A percentile compares a stretch with the other conserved stretches of the same genome.
Evolutionary conservation across 2,797 vertebrate genomes (phyloP).

Genomic region (Petrocephalus sullivani): DNA sequence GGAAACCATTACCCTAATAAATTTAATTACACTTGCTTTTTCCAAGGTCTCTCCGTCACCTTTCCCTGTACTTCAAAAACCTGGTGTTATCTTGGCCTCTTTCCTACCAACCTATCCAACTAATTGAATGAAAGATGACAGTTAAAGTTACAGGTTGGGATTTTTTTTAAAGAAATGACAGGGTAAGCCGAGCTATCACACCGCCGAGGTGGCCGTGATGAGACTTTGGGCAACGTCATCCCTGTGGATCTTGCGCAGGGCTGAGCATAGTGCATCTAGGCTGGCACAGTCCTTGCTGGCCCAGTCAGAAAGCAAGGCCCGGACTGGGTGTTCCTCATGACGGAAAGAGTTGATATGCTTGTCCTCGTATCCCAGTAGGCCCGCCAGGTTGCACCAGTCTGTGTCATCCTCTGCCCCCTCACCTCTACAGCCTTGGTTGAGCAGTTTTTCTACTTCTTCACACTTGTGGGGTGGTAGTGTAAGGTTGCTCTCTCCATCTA

Average conservation of each 20-base stretch:
- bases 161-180: neutral
- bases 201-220: constrained; percentile 79
- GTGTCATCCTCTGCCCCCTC: constrained; percentile 69
- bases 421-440: constrained; percentile 57
- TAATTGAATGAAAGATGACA: neutral
- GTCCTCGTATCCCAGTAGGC: constrained; percentile 84
- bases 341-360: constrained; percentile 82
- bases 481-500: constrained; percentile 70
- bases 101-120: neutral
- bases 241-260: constrained; percentile 82
- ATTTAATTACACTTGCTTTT: neutral
- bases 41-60: neutral
- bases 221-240: constrained; percentile 86
- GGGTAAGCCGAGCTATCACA: constrained; percentile 47
- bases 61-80: neutral
- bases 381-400: constrained; percentile 83
- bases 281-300: constrained; percentile 81
- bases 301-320: constrained; percentile 83
- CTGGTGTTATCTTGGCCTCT: neutral
- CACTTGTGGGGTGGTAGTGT: constrained; percentile 76
- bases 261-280: constrained; percentile 74
- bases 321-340: constrained; percentile 75
- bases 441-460: constrained; percentile 88
- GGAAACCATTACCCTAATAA: neutral
- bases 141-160: neutral